These are phyloP conservation scores for Drosophila kurseongensis DNA, from an alignment of 1,140 invertebrate genomes.

Conservation along the genomic window DNA sequence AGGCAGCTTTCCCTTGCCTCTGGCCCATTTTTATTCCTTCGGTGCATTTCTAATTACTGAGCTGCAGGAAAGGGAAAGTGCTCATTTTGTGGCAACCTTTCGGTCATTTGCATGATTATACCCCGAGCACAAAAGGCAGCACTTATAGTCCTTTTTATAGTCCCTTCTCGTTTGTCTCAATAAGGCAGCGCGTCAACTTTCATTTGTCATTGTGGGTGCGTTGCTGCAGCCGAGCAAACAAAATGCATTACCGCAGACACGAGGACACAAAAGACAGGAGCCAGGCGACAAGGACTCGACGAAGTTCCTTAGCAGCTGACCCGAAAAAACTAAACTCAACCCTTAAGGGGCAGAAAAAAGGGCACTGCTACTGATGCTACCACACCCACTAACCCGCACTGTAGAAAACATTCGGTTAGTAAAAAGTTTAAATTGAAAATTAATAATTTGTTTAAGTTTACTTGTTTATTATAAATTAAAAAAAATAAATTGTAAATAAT, in stretches of 20 bases:
- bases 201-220: slow-evolving; percentile 72
- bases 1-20: slow-evolving; percentile 8
- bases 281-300: slow-evolving; percentile 41
- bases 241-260: slow-evolving; percentile 70
- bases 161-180: slow-evolving; percentile 65
- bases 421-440: no score
- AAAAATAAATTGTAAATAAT: no score
- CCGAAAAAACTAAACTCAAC: slow-evolving; percentile 45
- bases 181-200: slow-evolving; percentile 69
- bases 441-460: no score
- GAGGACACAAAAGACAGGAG: slow-evolving; percentile 31
- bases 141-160: background rate
- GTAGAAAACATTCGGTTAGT: background rate
- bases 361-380: slow-evolving; percentile 9
- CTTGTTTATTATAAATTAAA: no score
- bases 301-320: slow-evolving; percentile 50
- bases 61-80: slow-evolving; percentile 10
- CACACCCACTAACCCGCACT: slow-evolving; percentile 11
- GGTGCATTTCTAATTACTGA: slow-evolving; percentile 71
- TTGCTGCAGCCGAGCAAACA: slow-evolving; percentile 65
- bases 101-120: slow-evolving; percentile 58
- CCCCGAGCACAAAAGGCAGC: slow-evolving; percentile 9
- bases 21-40: slow-evolving; percentile 47
- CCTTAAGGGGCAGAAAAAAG: slow-evolving; percentile 32
- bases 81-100: slow-evolving; percentile 32